Evolutionary conservation across 2,888 invertebrate species (phyloP).

Genomic region (Leptinotarsa rubiginosa): DNA sequence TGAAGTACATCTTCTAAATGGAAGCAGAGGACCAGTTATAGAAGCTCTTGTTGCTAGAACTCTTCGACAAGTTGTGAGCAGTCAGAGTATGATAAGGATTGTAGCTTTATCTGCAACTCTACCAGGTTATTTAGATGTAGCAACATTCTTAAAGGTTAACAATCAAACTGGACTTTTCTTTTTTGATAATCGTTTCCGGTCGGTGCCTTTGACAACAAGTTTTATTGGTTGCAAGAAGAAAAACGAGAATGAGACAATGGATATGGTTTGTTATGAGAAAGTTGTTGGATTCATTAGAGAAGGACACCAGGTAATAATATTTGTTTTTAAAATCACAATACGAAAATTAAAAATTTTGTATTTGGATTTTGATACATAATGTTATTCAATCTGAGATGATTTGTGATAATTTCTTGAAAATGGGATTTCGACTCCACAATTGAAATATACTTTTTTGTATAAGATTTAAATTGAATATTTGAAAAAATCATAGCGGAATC

Average conservation of each 20-base stretch:
- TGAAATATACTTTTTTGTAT: no score
- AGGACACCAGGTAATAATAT: conserved; percentile 81
- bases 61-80: conserved; percentile 89
- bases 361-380: no score
- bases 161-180: conserved; percentile 91
- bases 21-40: conserved; percentile 96
- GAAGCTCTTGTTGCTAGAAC: conserved; percentile 97
- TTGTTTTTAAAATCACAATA: background rate
- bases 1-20: conserved; percentile 96
- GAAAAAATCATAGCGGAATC: no score
- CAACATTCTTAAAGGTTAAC: conserved; percentile 93
- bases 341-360: background rate
- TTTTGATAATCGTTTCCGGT: conserved; percentile 88
- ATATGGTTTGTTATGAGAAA: conserved; percentile 93
- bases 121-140: conserved; percentile 97
- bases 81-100: conserved; percentile 95
- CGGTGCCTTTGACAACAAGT: conserved; percentile 92
- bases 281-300: conserved; percentile 84
- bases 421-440: no score
- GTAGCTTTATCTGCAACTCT: conserved; percentile 97
- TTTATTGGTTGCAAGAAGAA: conserved; percentile 74
- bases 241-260: conserved; percentile 79
- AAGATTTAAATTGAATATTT: no score
- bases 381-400: no score
- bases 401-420: no score